These are phyloP conservation scores for Colletes latitarsis DNA, from an alignment of 1,140 invertebrate genomes.

Conservation along the genomic window DNA sequence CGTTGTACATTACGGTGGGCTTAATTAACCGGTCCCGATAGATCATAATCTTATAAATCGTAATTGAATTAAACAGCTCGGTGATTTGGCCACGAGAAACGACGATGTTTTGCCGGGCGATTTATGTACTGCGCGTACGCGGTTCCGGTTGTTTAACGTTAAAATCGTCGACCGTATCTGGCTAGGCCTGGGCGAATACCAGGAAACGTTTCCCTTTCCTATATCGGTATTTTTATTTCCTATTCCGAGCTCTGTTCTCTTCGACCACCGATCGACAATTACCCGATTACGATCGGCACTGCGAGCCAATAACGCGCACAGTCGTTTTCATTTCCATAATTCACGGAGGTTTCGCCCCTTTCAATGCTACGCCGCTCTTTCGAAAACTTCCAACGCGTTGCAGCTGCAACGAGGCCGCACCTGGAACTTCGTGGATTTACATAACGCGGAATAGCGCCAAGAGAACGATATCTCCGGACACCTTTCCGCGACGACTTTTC, in stretches of 20 bases:
- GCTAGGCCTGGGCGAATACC: background rate
- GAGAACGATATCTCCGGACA: background rate
- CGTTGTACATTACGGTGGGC: conserved; percentile 3
- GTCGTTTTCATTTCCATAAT: conserved; percentile 66
- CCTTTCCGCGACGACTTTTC: conserved; percentile 3
- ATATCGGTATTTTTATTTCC: background rate
- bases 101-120: conserved; percentile 42
- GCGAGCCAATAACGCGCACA: conserved; percentile 56
- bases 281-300: conserved; percentile 63
- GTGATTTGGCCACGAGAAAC: conserved; percentile 6
- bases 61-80: conserved; percentile 41
- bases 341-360: conserved; percentile 57
- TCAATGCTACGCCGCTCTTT: conserved; percentile 32
- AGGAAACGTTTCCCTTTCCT: conserved; percentile 27
- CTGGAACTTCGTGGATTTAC: conserved; percentile 51
- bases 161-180: conserved; percentile 46
- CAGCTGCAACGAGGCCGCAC: conserved; percentile 53
- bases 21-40: conserved; percentile 39
- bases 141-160: conserved; percentile 59
- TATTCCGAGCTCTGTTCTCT: conserved; percentile 22
- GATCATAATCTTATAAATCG: conserved; percentile 49
- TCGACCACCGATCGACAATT: conserved; percentile 60
- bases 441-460: conserved; percentile 40
- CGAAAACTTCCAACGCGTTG: conserved; percentile 29
- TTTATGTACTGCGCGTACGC: conserved; percentile 38